A percentile compares a stretch with the other conserved stretches of the same genome.
These are phyloP conservation scores for Telmatochromis sp. DNA, from an alignment of 2,113 vertebrate genomes.

Conservation along the genomic window DNA sequence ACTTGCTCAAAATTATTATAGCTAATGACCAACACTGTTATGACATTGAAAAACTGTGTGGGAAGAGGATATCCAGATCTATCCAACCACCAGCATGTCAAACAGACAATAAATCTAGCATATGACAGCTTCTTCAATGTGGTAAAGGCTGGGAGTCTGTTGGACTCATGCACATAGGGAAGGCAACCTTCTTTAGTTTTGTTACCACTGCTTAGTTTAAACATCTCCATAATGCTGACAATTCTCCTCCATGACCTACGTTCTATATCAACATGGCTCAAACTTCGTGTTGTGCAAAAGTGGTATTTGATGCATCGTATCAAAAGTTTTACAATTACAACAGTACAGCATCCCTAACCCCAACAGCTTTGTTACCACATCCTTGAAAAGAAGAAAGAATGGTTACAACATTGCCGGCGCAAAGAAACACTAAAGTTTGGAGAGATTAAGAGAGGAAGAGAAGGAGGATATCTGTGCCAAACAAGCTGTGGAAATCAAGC, in stretches of 20 bases:
- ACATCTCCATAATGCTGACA: background rate
- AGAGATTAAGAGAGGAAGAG: background rate
- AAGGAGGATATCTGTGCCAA: conserved; percentile 19
- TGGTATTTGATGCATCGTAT: background rate
- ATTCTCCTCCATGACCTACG: background rate
- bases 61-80: background rate
- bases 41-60: background rate
- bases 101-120: background rate
- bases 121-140: background rate
- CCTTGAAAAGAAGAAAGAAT: background rate
- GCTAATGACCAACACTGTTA: background rate
- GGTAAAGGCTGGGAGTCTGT: background rate
- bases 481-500: conserved; percentile 23
- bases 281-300: background rate
- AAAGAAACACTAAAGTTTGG: background rate
- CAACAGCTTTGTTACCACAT: background rate
- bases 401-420: background rate
- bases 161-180: background rate
- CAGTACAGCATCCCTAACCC: background rate
- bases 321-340: background rate
- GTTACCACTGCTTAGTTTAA: background rate
- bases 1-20: background rate
- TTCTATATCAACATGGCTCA: background rate
- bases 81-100: background rate
- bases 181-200: background rate